Evolutionary conservation across 2,888 invertebrate genomes (phyloP), one percentile per base, ranked within the genome.

Genomic region (Villa cingulata): DNA sequence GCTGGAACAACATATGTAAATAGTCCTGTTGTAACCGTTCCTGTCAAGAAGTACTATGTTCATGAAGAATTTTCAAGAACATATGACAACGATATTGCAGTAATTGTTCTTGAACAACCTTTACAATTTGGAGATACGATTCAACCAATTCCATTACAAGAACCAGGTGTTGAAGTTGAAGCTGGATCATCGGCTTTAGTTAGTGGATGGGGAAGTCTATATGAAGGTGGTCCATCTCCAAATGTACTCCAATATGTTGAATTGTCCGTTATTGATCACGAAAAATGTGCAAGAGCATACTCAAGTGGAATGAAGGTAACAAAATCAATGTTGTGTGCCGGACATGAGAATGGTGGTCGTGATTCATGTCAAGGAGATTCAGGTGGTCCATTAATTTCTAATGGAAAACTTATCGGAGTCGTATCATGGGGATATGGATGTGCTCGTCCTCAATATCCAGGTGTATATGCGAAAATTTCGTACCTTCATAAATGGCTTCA

Each of bases 21-120:
- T 12, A 23, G 37, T 17, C 48, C 50, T 14, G 51, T 45, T 15
- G 41, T 44, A 37, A n/a, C 38, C n/a, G 17, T 43, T 12, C n/a
- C 34, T 9, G 37, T 53, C 4, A n/a, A 23, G 4, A 4, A 39
- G 32, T 18, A 41, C n/a, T 27, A 27, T 3, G 4, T 6, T 59
- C 73, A 78, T 52, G 66, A 70, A 6, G 56, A 61, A 1, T 77
- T 72, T 52, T 64, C 57, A 18, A 42, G 50, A 0, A 61, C 64
- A 23, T 70, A 72, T 64, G 73, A 75, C 49, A 68, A 66, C 48
- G 77, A 77, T 43, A 61, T 76, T 6, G 75, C 74, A 0, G 52
- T 76, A 0, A 53, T 77, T 6, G 69, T 71, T 65, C 62, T 77
- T 3, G 48, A 65, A 0, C 64, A 58, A 15, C 65, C 70, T 1